Evolutionary conservation across 1,140 invertebrate species (phyloP).

Genomic region (Drosophila leontia): DNA sequence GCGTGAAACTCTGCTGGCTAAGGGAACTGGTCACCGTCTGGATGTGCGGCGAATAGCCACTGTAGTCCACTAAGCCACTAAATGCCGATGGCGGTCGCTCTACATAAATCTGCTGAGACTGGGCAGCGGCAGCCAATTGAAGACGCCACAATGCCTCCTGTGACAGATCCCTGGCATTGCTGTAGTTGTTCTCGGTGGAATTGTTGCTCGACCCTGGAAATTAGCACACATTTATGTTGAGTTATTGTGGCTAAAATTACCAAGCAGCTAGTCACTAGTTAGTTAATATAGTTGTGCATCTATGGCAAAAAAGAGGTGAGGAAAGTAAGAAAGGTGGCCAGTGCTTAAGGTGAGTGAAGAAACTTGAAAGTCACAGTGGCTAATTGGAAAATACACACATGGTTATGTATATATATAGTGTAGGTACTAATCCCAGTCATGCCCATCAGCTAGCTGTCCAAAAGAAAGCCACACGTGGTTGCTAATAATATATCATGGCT

Average conservation of each 20-base stretch:
- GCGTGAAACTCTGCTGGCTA: constrained; percentile 72
- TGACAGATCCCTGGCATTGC: constrained; percentile 93
- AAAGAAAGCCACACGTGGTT: constrained; percentile 15
- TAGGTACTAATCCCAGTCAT: constrained; percentile 36
- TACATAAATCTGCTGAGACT: constrained; percentile 85
- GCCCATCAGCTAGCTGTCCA: constrained; percentile 50
- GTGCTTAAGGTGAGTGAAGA: constrained; percentile 35
- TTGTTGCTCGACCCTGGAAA: constrained; percentile 70
- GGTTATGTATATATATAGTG: too few relatives aligned
- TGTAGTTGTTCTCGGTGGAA: constrained; percentile 92
- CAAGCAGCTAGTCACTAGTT: not conserved
- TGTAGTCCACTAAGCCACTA: constrained; percentile 76
- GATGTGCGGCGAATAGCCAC: constrained; percentile 76
- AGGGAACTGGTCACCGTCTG: constrained; percentile 75
- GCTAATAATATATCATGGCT: not conserved
- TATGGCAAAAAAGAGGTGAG: not conserved
- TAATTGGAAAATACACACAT: constrained; percentile 62
- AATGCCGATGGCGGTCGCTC: constrained; percentile 79
- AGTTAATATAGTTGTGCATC: constrained; percentile 4
- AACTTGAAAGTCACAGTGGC: constrained; percentile 69
- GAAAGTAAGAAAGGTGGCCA: constrained; percentile 19
- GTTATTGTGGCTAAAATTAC: constrained; percentile 7
- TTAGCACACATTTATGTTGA: constrained; percentile 13
- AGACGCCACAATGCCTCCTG: constrained; percentile 97
- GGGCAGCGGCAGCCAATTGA: constrained; percentile 90